Evolutionary conservation across 2,888 invertebrate species (phyloP), one percentile per base, ranked within the genome.

Genomic region (Gnatocerus cornutus): DNA sequence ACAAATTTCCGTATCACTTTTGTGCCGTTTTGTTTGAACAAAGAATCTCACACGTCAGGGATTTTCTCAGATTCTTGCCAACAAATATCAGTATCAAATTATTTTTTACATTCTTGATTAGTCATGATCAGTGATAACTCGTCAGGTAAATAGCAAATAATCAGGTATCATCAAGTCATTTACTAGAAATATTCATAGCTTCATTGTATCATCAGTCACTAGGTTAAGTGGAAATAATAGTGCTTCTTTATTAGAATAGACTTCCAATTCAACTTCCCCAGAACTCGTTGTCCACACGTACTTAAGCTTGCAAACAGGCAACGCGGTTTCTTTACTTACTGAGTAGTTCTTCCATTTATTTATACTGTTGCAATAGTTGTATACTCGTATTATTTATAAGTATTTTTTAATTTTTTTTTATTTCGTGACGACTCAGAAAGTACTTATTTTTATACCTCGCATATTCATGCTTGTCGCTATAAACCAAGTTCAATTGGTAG

Each of bases 391-490:
- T 55, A 55, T 64, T 64, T 64, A 55, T 53, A 64, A 64, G 64
- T 62, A 59, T 59, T 59, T 43, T 56, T 56, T 43, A n/a, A 33
- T 56, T 12, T 69, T 65, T 66, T 70, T 66, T 72, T 64, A 33
- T 70, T 62, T 69, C 66, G 39, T 70, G 62, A 68, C 68, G 50
- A 68, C 52, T 64, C 61, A 72, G 29, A 73, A 74, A 69, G 71
- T 75, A 74, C 74, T 77, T 78, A 76, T 77, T 76, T 77, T 76
- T 76, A 77, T 76, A 77, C 76, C 77, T 77, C 76, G 72, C 71
- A 75, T 59, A 66, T 73, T 76, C 76, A 71, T 77, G 80, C 80
- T 81, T 80, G 74, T 78, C 78, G 79, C 80, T 80, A 79, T 78
- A 78, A 70, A 59, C 43, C 39, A 68, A 69, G 55, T 61, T 58